These are phyloP conservation scores for Loris lydekkerianus DNA, from an alignment of 2,797 vertebrate species.

Conservation along the genomic window DNA sequence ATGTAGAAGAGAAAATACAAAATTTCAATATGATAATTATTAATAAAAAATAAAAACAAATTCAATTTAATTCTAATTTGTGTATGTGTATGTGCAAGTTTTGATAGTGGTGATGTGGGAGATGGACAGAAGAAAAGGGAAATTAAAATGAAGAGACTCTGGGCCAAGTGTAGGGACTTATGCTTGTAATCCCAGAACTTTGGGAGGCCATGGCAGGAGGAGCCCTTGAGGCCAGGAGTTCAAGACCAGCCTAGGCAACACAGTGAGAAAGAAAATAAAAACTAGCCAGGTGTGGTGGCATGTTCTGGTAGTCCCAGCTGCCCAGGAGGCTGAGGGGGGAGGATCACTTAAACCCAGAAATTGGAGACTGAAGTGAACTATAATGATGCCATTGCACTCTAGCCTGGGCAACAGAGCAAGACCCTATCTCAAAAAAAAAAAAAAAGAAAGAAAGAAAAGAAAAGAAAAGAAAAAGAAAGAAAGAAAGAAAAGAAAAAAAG, in stretches of 20 bases:
- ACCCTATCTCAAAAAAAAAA: neutral
- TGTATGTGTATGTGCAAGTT: neutral
- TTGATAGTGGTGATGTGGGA: neutral
- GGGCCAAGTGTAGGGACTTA: neutral
- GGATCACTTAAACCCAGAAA: neutral
- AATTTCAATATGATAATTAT: conserved; percentile 15
- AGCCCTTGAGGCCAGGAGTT: neutral
- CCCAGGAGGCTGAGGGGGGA: neutral
- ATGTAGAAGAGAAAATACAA: conserved; percentile 2
- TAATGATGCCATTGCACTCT: neutral
- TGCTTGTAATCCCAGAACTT: neutral
- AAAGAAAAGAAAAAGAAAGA: neutral
- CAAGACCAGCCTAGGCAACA: neutral
- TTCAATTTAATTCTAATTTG: neutral
- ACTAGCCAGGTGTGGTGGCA: neutral
- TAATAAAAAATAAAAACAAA: conserved; percentile 22
- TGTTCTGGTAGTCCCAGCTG: neutral
- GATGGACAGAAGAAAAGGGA: neutral
- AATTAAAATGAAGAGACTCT: conserved; percentile 21
- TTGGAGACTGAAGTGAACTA: neutral
- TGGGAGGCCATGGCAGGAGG: neutral
- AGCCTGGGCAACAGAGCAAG: neutral
- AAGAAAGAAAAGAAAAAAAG: neutral
- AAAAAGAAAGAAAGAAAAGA: neutral
- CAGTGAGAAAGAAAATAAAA: neutral